A percentile compares a stretch with the other conserved stretches of the same genome.
These are phyloP conservation scores for Lycocerus yunnanus DNA, from an alignment of 2,888 invertebrate genomes.

Conservation along the genomic window DNA sequence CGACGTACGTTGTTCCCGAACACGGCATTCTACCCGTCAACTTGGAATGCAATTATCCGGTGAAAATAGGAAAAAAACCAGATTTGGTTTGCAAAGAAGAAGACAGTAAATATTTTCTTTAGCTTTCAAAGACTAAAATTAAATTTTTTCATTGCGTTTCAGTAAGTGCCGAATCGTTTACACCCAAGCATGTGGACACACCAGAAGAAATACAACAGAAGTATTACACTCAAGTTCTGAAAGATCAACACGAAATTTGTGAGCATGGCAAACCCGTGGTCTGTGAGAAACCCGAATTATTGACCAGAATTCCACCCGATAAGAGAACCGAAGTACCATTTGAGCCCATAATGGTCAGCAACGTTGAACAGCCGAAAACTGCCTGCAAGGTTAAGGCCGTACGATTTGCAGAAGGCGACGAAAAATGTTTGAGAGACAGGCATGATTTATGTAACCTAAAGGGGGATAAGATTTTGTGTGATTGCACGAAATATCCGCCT, in stretches of 20 bases:
- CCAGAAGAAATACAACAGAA: slow-evolving; percentile 51
- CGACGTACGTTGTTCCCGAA: slow-evolving; percentile 43
- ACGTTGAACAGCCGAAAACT: slow-evolving; percentile 44
- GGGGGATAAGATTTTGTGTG: slow-evolving; percentile 44
- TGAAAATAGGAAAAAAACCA: slow-evolving; percentile 45
- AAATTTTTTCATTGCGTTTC: not conserved
- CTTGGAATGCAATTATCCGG: slow-evolving; percentile 46
- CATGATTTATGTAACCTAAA: slow-evolving; percentile 49
- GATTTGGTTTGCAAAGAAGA: slow-evolving; percentile 45
- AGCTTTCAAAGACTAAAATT: not conserved
- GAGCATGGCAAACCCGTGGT: slow-evolving; percentile 39
- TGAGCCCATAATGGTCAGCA: slow-evolving; percentile 46
- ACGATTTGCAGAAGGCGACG: slow-evolving; percentile 44
- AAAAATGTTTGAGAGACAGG: slow-evolving; percentile 44
- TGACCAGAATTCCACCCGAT: slow-evolving; percentile 20
- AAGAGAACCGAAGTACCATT: slow-evolving; percentile 22
- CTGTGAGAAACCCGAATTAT: slow-evolving; percentile 39
- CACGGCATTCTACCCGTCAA: slow-evolving; percentile 51
- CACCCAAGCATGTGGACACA: slow-evolving; percentile 52
- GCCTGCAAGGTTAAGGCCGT: slow-evolving; percentile 48
- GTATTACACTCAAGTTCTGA: slow-evolving; percentile 49
- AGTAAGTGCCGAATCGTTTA: slow-evolving; percentile 32
- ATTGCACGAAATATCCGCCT: slow-evolving; percentile 41
- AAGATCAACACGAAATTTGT: slow-evolving; percentile 49
- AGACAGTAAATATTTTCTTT: slow-evolving; percentile 22